Evolutionary conservation across 2,888 invertebrate genomes (phyloP).

Genomic region (Heliconius charithonia): DNA sequence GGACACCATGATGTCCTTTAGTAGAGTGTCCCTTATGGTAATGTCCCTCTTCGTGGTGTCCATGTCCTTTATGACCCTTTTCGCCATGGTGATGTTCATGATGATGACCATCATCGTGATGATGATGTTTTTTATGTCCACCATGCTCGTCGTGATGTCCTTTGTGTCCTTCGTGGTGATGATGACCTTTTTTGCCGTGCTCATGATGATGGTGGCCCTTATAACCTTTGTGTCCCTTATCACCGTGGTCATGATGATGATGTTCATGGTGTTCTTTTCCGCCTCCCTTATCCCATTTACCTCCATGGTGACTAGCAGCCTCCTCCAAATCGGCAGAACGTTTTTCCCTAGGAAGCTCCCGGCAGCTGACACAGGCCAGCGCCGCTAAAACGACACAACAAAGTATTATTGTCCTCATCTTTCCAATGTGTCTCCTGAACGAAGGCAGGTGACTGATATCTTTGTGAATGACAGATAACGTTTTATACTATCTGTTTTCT

Average conservation of each 20-base stretch:
- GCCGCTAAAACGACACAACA: slow-evolving; percentile 64
- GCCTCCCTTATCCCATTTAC: slow-evolving; percentile 85
- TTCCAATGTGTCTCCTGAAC: slow-evolving; percentile 63
- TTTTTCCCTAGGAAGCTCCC: slow-evolving; percentile 66
- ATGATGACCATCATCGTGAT: slow-evolving; percentile 87
- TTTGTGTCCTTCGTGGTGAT: slow-evolving; percentile 87
- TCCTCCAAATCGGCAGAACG: slow-evolving; percentile 80
- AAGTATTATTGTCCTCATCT: slow-evolving; percentile 71
- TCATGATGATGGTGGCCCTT: slow-evolving; percentile 85
- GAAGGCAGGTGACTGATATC: slow-evolving; percentile 70
- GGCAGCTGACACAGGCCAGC: slow-evolving; percentile 73
- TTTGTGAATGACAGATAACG: slow-evolving; percentile 59
- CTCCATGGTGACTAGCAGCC: slow-evolving; percentile 72
- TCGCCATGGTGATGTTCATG: slow-evolving; percentile 86
- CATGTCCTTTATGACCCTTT: slow-evolving; percentile 86
- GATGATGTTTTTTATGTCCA: slow-evolving; percentile 86
- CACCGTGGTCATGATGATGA: slow-evolving; percentile 87
- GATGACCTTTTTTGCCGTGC: slow-evolving; percentile 89
- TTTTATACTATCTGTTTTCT: slow-evolving; percentile 75
- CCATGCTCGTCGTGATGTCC: slow-evolving; percentile 86
- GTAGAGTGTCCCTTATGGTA: slow-evolving; percentile 94
- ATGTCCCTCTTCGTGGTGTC: slow-evolving; percentile 84
- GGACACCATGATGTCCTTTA: slow-evolving; percentile 92
- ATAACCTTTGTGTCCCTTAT: slow-evolving; percentile 90
- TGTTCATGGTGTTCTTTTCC: slow-evolving; percentile 86